These are phyloP conservation scores for Stigmatopora argus DNA, from an alignment of 2,113 vertebrate genomes.

Conservation along the genomic window DNA sequence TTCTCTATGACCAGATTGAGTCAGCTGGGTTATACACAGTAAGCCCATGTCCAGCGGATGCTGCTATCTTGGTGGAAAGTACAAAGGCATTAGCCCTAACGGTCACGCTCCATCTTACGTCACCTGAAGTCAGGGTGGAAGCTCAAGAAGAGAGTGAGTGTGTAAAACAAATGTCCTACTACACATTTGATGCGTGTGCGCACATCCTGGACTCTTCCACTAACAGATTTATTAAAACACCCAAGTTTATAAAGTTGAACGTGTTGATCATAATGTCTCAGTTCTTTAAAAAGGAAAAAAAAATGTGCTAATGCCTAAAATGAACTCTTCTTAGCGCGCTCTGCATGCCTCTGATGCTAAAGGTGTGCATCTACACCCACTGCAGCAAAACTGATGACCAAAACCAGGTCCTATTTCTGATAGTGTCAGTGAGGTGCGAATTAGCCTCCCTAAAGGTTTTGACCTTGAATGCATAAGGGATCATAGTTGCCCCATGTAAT, in stretches of 20 bases:
- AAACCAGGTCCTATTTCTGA: not conserved
- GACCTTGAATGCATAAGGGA: no score
- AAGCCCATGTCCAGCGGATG: conserved; percentile 74
- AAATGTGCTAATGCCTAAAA: conserved; percentile 39
- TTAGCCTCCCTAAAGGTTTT: no score
- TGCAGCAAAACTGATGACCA: conserved; percentile 77
- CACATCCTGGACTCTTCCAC: conserved; percentile 40
- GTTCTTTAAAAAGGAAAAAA: conserved; percentile 14
- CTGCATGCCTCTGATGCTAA: conserved; percentile 65
- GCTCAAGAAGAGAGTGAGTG: conserved; percentile 86
- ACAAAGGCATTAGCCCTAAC: conserved; percentile 77
- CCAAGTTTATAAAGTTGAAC: conserved; percentile 23
- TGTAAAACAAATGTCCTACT: conserved; percentile 55
- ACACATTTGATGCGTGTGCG: conserved; percentile 34
- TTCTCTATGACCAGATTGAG: conserved; percentile 62
- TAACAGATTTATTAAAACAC: conserved; percentile 15
- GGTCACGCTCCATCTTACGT: conserved; percentile 87
- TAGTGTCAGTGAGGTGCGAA: not conserved
- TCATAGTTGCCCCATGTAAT: no score
- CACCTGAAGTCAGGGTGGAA: conserved; percentile 80
- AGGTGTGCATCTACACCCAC: conserved; percentile 67
- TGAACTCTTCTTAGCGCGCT: conserved; percentile 57
- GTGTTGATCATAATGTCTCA: conserved; percentile 41
- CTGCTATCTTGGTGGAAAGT: conserved; percentile 79
- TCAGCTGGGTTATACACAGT: conserved; percentile 84